Conservation (phyloP, 1,140 invertebrate genomes). For the Pogonognathellus flavescens region DNA sequence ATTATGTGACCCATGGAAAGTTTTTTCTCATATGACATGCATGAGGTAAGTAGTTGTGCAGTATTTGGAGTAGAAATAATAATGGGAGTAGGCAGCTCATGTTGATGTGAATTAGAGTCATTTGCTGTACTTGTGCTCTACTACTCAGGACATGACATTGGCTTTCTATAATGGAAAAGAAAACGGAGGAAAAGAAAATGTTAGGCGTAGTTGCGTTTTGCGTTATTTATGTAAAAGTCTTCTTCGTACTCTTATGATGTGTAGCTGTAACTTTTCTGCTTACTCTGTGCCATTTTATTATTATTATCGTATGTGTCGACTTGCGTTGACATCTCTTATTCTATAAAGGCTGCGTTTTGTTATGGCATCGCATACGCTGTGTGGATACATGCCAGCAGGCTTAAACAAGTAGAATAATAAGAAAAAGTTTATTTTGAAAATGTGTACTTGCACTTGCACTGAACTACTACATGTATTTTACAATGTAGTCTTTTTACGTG, state of each 20-base stretch:
- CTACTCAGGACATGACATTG: conserved; percentile 3
- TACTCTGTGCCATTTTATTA: conserved; percentile 24
- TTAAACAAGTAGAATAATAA: too few species aligned
- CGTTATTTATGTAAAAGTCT: background rate
- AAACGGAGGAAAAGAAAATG: background rate
- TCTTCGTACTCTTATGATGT: background rate
- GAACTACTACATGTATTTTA: background rate
- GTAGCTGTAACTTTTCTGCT: background rate
- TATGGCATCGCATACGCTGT: background rate
- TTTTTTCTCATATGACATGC: conserved; percentile 31
- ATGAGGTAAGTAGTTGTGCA: background rate
- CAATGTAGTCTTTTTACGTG: background rate
- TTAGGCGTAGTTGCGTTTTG: background rate
- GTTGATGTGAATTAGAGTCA: background rate
- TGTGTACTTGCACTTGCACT: background rate
- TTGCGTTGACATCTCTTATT: conserved; percentile 10
- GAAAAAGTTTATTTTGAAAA: background rate
- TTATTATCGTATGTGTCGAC: conserved; percentile 41
- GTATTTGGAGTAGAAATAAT: background rate
- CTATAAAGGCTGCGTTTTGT: background rate
- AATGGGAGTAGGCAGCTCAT: background rate
- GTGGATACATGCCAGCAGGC: background rate
- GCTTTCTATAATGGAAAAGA: conserved; percentile 17
- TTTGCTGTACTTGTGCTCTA: background rate
- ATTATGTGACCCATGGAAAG: background rate